phyloP scores from a whole-genome alignment of 2,797 vertebrate genomes.

The Lerista edwardsae region DNA sequence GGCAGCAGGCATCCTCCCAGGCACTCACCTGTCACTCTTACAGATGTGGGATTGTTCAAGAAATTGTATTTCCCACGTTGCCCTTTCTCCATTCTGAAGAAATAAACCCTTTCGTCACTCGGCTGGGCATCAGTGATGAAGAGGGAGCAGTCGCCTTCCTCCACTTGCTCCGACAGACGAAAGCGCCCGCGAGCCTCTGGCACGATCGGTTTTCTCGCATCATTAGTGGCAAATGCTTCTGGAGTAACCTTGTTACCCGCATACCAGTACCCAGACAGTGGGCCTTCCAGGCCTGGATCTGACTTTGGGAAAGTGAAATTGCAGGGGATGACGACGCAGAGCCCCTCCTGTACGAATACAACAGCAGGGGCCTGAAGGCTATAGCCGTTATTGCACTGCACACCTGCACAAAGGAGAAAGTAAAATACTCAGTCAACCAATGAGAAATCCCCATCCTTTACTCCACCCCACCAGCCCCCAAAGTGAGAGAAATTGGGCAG shows the following conservation, averaged over 20 bases:
- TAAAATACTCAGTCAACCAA: background rate
- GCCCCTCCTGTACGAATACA: background rate
- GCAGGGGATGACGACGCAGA: background rate
- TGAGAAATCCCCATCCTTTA: background rate
- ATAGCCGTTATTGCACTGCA: fast-evolving
- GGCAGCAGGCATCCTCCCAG: background rate
- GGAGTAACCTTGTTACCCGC: fast-evolving
- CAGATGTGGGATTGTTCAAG: fast-evolving
- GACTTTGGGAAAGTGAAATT: background rate
- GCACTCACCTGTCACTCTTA: background rate
- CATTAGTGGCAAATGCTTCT: background rate
- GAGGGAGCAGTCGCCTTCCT: constrained; percentile 12
- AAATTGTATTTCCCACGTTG: fast-evolving
- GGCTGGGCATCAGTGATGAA: background rate
- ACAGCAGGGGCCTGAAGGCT: fast-evolving
- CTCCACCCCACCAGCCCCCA: too few relatives aligned
- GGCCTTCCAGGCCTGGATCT: fast-evolving
- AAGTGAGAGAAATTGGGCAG: background rate
- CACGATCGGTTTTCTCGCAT: background rate
- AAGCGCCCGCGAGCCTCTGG: background rate
- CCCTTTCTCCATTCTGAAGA: background rate
- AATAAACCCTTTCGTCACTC: fast-evolving
- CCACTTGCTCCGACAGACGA: background rate
- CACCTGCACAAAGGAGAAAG: background rate
- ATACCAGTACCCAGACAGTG: constrained; percentile 4